These are phyloP conservation scores for Ophthalmolycus amberensis DNA, from an alignment of 2,113 vertebrate species.

Conservation along the genomic window DNA sequence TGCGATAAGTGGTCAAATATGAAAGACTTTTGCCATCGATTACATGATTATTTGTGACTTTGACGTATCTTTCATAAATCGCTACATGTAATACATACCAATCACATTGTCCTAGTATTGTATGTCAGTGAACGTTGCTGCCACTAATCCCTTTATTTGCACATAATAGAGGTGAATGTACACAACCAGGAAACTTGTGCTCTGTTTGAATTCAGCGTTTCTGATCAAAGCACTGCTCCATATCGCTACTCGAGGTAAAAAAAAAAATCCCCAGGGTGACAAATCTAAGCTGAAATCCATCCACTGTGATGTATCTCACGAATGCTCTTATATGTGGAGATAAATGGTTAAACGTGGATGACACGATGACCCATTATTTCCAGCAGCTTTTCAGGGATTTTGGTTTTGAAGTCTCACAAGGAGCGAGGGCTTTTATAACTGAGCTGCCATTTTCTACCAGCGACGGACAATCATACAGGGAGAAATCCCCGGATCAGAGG, in stretches of 20 bases:
- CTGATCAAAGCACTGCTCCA: background rate
- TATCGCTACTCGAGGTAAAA: background rate
- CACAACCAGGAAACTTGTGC: background rate
- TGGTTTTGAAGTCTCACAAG: background rate
- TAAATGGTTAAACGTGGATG: background rate
- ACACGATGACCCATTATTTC: background rate
- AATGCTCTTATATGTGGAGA: background rate
- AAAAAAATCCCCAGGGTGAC: background rate
- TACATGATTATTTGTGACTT: background rate
- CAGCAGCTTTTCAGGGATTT: background rate
- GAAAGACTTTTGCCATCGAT: background rate
- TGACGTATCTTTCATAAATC: background rate
- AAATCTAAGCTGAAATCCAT: background rate
- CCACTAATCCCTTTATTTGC: background rate
- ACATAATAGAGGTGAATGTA: background rate
- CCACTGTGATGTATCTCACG: background rate
- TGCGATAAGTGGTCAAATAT: background rate
- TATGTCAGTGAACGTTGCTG: background rate
- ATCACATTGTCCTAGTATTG: background rate
- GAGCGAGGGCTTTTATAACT: background rate
- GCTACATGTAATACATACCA: no score
- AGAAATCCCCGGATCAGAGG: conserved; percentile 27
- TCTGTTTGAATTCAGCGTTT: background rate
- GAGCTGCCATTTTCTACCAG: background rate
- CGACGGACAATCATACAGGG: background rate